A percentile compares a stretch with the other conserved stretches of the same genome.
These are phyloP conservation scores for Deroplatys truncata DNA, from an alignment of 2,888 invertebrate genomes.

Conservation along the genomic window DNA sequence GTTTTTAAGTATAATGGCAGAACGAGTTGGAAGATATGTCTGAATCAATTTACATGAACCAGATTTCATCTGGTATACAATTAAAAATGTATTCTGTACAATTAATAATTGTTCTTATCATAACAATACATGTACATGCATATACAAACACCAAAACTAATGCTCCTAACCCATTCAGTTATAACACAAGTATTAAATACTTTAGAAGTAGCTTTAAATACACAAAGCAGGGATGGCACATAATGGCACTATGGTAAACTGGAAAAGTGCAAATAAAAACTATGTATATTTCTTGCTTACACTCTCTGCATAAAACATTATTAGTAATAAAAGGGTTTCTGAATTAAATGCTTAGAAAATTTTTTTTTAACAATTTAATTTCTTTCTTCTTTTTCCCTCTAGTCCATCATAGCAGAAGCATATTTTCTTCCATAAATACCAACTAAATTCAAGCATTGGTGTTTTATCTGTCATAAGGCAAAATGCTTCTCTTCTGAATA, in stretches of 20 bases:
- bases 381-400: neutral
- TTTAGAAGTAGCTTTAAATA: neutral
- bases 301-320: neutral
- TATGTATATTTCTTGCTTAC: neutral
- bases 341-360: neutral
- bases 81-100: neutral
- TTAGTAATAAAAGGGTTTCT: neutral
- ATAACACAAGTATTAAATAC: neutral
- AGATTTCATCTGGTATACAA: neutral
- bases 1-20: neutral
- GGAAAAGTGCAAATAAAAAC: neutral
- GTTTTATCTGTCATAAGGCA: too few species aligned
- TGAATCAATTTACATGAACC: neutral
- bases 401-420: too few species aligned
- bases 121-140: neutral
- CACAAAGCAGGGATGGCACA: neutral
- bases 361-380: neutral
- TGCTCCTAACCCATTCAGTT: neutral
- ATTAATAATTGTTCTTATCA: neutral
- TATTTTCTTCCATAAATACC: too few species aligned
- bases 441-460: too few species aligned
- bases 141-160: neutral
- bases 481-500: neutral
- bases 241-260: slow-evolving; percentile 1
- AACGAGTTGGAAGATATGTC: neutral